Conservation (phyloP, 2,797 vertebrate genomes). For the Onychomys leucogaster region DNA sequence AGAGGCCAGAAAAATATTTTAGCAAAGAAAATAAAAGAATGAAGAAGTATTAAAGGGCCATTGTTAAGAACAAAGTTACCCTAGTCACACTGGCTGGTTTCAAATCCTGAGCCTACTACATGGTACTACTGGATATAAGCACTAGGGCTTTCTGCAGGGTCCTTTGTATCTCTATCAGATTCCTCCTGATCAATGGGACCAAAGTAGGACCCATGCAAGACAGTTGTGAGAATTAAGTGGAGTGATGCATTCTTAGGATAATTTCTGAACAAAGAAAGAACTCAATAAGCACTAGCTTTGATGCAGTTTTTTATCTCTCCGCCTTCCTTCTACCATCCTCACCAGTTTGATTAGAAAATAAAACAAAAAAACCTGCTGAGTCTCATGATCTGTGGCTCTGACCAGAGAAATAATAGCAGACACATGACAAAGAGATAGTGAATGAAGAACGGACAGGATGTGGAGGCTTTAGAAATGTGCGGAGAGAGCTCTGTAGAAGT, state of each 20-base stretch:
- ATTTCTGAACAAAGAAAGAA: background rate
- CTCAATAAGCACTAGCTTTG: background rate
- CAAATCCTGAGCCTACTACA: background rate
- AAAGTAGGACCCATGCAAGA: background rate
- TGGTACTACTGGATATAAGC: background rate
- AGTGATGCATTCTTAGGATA: background rate
- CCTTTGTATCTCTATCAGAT: background rate
- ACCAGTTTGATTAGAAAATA: background rate
- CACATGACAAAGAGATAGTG: background rate
- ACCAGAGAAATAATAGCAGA: background rate
- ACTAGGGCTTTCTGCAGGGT: background rate
- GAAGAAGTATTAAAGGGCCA: too few species aligned
- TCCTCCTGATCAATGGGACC: background rate
- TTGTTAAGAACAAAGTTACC: background rate
- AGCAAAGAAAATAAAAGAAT: background rate
- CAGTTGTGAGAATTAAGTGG: background rate
- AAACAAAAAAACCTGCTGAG: background rate
- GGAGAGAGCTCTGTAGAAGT: background rate
- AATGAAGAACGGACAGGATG: background rate
- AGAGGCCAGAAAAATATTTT: background rate
- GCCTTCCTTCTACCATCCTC: too few species aligned
- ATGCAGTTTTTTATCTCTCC: accelerated
- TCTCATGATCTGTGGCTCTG: background rate
- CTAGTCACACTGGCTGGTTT: background rate
- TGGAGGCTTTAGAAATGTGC: background rate